phyloP scores from a whole-genome alignment of 2,113 vertebrate genomes.

The Bufo gargarizans region DNA sequence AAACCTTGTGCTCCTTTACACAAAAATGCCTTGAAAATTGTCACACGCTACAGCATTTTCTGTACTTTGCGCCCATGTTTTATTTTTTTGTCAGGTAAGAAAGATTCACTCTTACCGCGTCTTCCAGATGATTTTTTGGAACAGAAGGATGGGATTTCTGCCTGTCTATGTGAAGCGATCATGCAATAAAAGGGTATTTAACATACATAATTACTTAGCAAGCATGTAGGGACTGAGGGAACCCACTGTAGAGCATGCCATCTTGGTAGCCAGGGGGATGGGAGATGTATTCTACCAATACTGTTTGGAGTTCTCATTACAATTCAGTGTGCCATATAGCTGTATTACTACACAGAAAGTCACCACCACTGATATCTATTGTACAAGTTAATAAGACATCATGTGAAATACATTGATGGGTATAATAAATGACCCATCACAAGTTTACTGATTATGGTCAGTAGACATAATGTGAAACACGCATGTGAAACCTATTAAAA shows the following conservation, averaged over 20 bases:
- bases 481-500: slow-evolving; percentile 12
- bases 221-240: slow-evolving; percentile 15
- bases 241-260: slow-evolving; percentile 10
- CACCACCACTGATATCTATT: not conserved
- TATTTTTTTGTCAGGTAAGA: slow-evolving; percentile 53
- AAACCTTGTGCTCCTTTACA: not conserved
- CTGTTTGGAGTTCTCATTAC: not conserved
- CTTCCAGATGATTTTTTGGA: slow-evolving; percentile 25
- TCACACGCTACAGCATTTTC: slow-evolving; percentile 64
- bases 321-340: not conserved
- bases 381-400: not conserved
- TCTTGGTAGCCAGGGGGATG: not conserved
- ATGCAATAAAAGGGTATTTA: not conserved
- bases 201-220: not conserved
- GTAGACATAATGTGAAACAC: not conserved
- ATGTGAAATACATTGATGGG: not conserved
- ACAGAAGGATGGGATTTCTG: not conserved
- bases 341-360: not conserved
- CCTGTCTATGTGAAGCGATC: not conserved
- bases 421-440: not conserved
- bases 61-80: slow-evolving; percentile 69
- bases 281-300: not conserved
- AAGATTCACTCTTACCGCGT: not conserved
- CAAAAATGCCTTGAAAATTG: not conserved
- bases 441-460: slow-evolving; percentile 8